Evolutionary conservation across 1,140 invertebrate genomes (phyloP).

Genomic region (Akabosia matsudoensis): DNA sequence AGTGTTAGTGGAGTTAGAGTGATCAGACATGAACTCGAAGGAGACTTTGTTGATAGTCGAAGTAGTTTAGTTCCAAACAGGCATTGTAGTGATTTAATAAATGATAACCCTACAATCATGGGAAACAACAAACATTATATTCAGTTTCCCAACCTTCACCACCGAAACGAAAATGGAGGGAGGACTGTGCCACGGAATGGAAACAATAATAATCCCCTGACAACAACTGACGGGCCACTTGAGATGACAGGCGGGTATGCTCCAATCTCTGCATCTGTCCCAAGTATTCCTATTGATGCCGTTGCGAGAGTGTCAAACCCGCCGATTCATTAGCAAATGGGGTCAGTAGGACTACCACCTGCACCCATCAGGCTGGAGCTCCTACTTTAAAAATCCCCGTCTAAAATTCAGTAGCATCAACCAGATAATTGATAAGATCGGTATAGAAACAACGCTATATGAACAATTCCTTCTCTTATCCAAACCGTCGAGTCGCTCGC

Average conservation of each 20-base stretch:
- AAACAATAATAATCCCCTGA: constrained; percentile 34
- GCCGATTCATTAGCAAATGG: constrained; percentile 49
- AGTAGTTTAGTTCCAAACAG: constrained; percentile 8
- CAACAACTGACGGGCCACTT: background rate
- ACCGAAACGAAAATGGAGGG: constrained; percentile 36
- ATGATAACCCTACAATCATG: background rate
- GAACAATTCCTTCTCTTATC: background rate
- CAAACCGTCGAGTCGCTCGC: background rate
- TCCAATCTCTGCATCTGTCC: background rate
- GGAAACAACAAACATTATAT: constrained; percentile 6
- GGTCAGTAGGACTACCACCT: constrained; percentile 46
- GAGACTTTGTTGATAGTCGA: background rate
- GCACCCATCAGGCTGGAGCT: constrained; percentile 39
- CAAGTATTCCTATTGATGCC: background rate
- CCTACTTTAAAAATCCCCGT: constrained; percentile 16
- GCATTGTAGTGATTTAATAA: background rate
- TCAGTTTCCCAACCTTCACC: background rate
- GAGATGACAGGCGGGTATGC: background rate
- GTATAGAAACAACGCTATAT: background rate
- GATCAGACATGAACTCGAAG: background rate
- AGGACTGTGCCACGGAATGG: constrained; percentile 42
- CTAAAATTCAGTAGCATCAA: background rate
- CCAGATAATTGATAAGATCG: background rate
- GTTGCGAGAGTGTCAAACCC: constrained; percentile 28
- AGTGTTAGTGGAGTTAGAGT: background rate